phyloP scores from a whole-genome alignment of 1,140 invertebrate genomes.

The Battus philenor region DNA sequence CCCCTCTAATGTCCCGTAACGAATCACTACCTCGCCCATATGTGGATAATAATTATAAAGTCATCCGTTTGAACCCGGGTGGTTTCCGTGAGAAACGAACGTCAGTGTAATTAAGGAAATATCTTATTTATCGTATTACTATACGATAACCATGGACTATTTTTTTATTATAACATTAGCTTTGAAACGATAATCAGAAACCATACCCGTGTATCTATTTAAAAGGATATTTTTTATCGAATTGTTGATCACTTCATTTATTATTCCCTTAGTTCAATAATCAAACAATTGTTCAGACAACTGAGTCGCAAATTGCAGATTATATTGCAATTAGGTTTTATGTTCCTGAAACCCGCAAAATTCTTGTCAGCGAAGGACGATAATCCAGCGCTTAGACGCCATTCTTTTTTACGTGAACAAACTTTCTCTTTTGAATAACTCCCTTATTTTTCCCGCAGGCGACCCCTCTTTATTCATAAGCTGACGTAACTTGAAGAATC shows the following conservation, averaged over 20 bases:
- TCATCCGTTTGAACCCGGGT: slow-evolving; percentile 40
- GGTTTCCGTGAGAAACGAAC: slow-evolving; percentile 49
- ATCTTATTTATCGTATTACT: slow-evolving; percentile 43
- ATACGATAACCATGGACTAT: no score
- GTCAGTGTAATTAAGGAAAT: slow-evolving; percentile 35
- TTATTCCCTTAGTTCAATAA: slow-evolving; percentile 28
- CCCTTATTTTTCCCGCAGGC: slow-evolving; percentile 54
- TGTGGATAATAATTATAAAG: slow-evolving; percentile 67
- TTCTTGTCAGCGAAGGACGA: slow-evolving; percentile 54
- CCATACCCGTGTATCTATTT: no score
- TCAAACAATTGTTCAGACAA: slow-evolving; percentile 41
- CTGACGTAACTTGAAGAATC: slow-evolving; percentile 65
- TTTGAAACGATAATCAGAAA: no score
- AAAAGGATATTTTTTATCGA: no score
- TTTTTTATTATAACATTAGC: no score
- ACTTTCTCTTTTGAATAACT: slow-evolving; percentile 62
- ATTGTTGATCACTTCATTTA: no score
- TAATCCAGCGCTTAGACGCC: slow-evolving; percentile 55
- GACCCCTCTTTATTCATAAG: slow-evolving; percentile 69
- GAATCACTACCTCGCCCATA: slow-evolving; percentile 48
- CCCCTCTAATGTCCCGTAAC: slow-evolving; percentile 63
- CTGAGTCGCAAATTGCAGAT: slow-evolving; percentile 26
- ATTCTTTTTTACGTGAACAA: slow-evolving; percentile 53
- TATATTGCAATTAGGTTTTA: slow-evolving; percentile 35
- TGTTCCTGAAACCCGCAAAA: slow-evolving; percentile 41